Conservation (phyloP, 2,113 vertebrate genomes). For the Salvelinus alpinus region DNA sequence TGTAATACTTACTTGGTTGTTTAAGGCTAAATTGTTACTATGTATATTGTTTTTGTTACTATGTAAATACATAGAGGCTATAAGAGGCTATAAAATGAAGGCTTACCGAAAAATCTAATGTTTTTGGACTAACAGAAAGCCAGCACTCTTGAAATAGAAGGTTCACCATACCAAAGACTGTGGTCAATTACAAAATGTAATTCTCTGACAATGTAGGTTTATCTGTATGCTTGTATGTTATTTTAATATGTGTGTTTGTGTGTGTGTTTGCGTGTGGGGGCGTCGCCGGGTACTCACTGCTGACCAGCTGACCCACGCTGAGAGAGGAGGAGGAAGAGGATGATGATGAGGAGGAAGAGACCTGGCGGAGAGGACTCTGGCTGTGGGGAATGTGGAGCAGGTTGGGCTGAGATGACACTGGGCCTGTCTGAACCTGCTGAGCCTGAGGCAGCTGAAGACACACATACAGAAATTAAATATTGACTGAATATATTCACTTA, state of each 20-base stretch:
- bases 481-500: not conserved
- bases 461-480: conserved; percentile 3
- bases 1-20: no score
- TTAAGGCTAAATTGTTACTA: no score
- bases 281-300: conserved; percentile 87
- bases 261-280: not conserved
- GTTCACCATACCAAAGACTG: not conserved
- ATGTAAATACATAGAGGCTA: no score
- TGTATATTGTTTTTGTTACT: no score
- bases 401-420: conserved; percentile 84
- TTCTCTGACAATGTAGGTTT: not conserved
- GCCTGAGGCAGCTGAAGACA: conserved; percentile 82
- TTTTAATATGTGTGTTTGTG: no score
- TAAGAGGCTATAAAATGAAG: no score
- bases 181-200: not conserved
- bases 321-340: conserved; percentile 95
- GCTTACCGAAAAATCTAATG: no score
- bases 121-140: conserved; percentile 23
- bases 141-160: not conserved
- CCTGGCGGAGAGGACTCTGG: conserved; percentile 90
- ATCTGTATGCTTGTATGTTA: no score
- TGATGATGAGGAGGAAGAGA: conserved; percentile 91
- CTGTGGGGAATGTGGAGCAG: conserved; percentile 94
- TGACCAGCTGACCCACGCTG: conserved; percentile 98
- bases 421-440: conserved; percentile 85